Evolutionary conservation across 2,797 vertebrate species (phyloP).

Genomic region (Xyrichtys novacula): DNA sequence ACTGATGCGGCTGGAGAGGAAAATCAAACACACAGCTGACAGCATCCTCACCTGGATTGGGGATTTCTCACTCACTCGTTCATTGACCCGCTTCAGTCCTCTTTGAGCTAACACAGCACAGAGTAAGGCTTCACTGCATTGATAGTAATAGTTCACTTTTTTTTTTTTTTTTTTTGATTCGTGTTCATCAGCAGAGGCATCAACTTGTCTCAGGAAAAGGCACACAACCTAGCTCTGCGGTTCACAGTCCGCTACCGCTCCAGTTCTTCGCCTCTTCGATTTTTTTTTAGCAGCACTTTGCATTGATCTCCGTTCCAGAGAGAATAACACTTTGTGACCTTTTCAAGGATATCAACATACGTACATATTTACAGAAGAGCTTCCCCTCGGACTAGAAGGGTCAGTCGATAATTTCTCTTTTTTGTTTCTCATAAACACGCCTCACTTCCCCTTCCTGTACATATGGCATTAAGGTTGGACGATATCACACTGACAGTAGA

Average conservation of each 20-base stretch:
- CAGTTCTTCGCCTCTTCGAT: constrained; percentile 2
- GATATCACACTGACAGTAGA: constrained; percentile 28
- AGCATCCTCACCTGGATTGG: constrained; percentile 37
- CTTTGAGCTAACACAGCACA: constrained; percentile 38
- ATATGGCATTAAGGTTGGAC: constrained; percentile 39
- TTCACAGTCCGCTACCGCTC: constrained; percentile 58
- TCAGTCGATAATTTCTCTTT: constrained; percentile 15
- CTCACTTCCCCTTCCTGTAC: constrained; percentile 21
- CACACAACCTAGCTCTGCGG: constrained; percentile 65
- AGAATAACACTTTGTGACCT: constrained; percentile 78
- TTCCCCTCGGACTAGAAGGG: constrained; percentile 16
- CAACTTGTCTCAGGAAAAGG: constrained; percentile 70
- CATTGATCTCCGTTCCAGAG: constrained; percentile 67
- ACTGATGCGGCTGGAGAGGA: constrained; percentile 19
- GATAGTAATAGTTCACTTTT: constrained; percentile 41
- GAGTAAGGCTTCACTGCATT: constrained; percentile 65
- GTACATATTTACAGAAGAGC: constrained; percentile 75
- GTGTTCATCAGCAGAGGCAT: constrained; percentile 31
- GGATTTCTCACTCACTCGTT: constrained; percentile 29
- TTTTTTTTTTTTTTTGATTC: neutral
- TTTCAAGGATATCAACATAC: constrained; percentile 64
- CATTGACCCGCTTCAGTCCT: constrained; percentile 54
- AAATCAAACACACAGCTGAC: constrained; percentile 36
- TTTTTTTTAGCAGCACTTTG: constrained; percentile 71
- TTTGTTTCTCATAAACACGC: constrained; percentile 23